Percentiles rank a stretch among this genome's conserved stretches.
Evolutionary conservation across 1,140 invertebrate species (phyloP).

Genomic region (Trissolcus basalis): DNA sequence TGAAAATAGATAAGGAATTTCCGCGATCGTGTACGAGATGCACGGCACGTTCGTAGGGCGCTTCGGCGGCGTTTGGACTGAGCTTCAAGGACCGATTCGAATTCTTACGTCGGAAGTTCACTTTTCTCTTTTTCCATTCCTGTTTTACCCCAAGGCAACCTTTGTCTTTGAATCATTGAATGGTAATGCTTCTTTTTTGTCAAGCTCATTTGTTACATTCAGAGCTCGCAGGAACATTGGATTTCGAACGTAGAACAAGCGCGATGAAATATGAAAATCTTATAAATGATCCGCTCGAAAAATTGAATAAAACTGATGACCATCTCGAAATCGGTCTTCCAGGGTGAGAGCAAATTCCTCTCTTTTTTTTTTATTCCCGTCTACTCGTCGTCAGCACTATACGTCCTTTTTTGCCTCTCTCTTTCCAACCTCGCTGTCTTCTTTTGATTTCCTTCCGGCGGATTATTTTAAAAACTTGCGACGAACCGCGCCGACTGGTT

Average conservation of each 20-base stretch:
- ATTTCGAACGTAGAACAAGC: constrained; percentile 10
- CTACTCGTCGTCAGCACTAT: too few species aligned
- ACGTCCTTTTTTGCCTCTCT: too few species aligned
- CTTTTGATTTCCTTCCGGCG: too few species aligned
- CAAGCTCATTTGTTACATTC: constrained; percentile 47
- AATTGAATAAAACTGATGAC: too few species aligned
- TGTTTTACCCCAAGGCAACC: constrained; percentile 39
- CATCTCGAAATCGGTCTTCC: too few species aligned
- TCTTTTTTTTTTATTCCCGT: too few species aligned
- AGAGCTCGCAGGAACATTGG: constrained; percentile 31
- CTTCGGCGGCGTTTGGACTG: constrained; percentile 46
- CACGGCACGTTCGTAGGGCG: constrained; percentile 58
- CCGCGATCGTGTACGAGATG: constrained; percentile 60
- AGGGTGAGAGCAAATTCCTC: too few species aligned
- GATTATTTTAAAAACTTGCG: too few species aligned
- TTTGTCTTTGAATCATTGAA: constrained; percentile 56
- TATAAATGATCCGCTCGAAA: too few species aligned
- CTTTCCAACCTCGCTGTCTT: too few species aligned
- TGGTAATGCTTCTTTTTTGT: constrained; percentile 50
- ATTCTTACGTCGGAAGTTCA: constrained; percentile 34
- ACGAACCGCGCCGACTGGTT: too few species aligned
- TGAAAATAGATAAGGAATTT: constrained; percentile 55
- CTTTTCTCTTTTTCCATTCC: constrained; percentile 30
- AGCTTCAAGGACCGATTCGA: constrained; percentile 52
- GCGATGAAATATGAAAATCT: constrained; percentile 25